Base-by-base conservation (phyloP, 2,888 invertebrate genomes). In the Xestia ashworthii region DNA sequence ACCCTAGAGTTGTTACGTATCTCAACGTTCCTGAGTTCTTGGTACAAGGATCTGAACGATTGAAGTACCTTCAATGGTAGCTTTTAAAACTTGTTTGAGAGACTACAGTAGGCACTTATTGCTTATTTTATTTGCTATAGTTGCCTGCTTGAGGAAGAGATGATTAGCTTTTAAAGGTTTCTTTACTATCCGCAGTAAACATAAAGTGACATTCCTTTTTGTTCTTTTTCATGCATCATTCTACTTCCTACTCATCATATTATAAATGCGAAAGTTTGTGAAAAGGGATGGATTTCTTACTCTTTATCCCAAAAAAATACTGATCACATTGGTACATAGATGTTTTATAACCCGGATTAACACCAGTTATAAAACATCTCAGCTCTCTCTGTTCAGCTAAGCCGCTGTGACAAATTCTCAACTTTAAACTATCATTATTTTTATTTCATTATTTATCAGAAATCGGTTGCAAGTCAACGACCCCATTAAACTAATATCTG, bases 11-110 rank as follows among this genome's bases (percentile, higher is more conserved):
- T 14, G 14, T 66, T 32, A 64, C n/a, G n/a, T n/a, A 19, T 60
- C n/a, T 53, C 22, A 48, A 69, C 55, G 32, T 74, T 50, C 19
- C 25, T 14, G 0, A 48, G 4, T 44, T 55, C 48, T 44, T 75
- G 9, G n/a, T 48, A 67, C 14, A 77, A 62, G 70, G 70, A 66
- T n/a, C 38, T 70, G 53, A 72, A 67, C 50, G 48, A 66, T 48
- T 62, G 25, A 64, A 76, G 50, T 71, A 77, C 44, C 44, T 70
- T 73, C 19, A 58, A 22, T 25, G 67, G 70, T 82, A 77, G 66
- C 71, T 58, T 73, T 58, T 62, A 62, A 70, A 70, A 82, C 38
- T 82, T 67, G 38, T 64, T 68, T 14, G 14, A 73, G 32, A 62
- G 50, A 22, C 64, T 55, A 16, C 9, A 58, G 55, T 44, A 65